phyloP scores from a whole-genome alignment of 2,888 invertebrate species.

The Macrophya alboannulata region DNA sequence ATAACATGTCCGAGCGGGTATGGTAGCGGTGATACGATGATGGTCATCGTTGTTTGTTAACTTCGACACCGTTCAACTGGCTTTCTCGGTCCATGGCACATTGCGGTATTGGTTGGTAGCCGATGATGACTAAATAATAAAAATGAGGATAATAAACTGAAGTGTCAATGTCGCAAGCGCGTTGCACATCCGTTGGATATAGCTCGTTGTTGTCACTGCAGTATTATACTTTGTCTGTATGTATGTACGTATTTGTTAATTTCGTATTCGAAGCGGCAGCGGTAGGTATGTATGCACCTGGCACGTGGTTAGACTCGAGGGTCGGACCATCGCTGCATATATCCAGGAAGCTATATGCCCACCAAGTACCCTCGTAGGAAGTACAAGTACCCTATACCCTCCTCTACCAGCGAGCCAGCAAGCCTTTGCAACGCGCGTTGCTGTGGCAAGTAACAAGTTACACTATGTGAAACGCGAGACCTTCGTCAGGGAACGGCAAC shows the following conservation, averaged over 20 bases:
- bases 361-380: slow-evolving; percentile 46
- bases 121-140: background rate
- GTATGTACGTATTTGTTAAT: background rate
- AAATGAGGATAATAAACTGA: too few species aligned
- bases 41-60: background rate
- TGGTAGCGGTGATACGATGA: background rate
- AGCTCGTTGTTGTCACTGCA: background rate
- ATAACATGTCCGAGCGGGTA: background rate
- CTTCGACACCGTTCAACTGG: slow-evolving; percentile 3
- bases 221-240: background rate
- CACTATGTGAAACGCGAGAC: slow-evolving; percentile 52
- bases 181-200: slow-evolving; percentile 35
- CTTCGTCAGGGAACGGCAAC: slow-evolving; percentile 49
- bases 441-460: slow-evolving; percentile 40
- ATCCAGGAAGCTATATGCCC: slow-evolving; percentile 49
- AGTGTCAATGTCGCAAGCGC: slow-evolving; percentile 44
- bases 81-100: background rate
- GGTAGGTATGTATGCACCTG: slow-evolving; percentile 47
- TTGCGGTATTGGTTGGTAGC: background rate
- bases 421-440: slow-evolving; percentile 28
- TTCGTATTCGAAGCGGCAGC: slow-evolving; percentile 34
- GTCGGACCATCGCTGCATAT: background rate
- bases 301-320: slow-evolving; percentile 49
- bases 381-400: slow-evolving; percentile 46
- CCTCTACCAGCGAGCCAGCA: background rate